phyloP scores from a whole-genome alignment of 2,888 invertebrate species.

The Diarsia dahlii region DNA sequence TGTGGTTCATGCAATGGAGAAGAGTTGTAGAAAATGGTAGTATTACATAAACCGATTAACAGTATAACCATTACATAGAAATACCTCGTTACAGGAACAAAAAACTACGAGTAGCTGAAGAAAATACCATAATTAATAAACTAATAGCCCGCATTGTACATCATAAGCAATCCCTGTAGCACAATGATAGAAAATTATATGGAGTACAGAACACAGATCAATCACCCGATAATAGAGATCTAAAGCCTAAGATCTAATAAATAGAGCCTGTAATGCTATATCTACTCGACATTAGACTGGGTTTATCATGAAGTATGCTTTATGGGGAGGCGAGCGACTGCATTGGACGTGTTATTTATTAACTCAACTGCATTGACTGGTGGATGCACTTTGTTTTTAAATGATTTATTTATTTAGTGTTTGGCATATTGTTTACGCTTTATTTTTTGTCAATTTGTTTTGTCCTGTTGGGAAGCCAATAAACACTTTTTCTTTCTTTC shows the following conservation, averaged over 20 bases:
- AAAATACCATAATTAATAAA: constrained; percentile 2
- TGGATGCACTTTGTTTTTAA: constrained; percentile 6
- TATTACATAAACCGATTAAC: neutral
- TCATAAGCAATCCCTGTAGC: constrained; percentile 6
- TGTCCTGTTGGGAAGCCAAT: no score
- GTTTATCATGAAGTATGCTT: constrained; percentile 17
- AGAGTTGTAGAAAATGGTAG: neutral
- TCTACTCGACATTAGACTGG: constrained; percentile 13
- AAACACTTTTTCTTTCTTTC: no score
- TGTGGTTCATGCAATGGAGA: neutral
- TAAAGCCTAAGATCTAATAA: constrained; percentile 23
- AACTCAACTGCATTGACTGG: constrained; percentile 19
- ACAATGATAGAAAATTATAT: constrained; percentile 5
- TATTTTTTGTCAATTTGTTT: no score
- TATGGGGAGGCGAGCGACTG: neutral
- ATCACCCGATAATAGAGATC: constrained; percentile 23
- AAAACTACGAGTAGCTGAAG: neutral
- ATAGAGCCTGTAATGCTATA: constrained; percentile 20
- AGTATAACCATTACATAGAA: neutral
- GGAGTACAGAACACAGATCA: constrained; percentile 15
- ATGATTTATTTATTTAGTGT: no score
- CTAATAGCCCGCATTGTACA: constrained; percentile 13
- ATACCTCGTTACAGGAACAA: neutral
- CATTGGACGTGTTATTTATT: constrained; percentile 41
- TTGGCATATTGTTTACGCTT: no score